Conservation (phyloP, 2,113 vertebrate species). For the Anarhynchus alexandrinus region DNA sequence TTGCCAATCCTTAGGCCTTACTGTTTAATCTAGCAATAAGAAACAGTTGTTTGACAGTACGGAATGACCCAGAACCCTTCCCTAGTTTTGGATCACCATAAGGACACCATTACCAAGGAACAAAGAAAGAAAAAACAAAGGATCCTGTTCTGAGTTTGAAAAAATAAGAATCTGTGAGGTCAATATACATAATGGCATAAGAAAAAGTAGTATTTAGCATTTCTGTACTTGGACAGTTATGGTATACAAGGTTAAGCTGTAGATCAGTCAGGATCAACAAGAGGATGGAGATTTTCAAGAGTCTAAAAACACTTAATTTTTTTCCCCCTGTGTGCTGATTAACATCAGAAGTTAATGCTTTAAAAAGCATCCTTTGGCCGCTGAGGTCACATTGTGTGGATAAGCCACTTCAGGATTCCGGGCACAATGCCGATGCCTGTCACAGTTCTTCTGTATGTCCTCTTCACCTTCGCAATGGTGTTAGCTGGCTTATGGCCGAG, state of each 20-base stretch:
- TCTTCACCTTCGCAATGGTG: background rate
- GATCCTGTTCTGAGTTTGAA: background rate
- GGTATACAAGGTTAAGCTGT: background rate
- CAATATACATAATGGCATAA: background rate
- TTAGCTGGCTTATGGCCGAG: background rate
- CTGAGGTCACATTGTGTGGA: background rate
- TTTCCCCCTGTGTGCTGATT: background rate
- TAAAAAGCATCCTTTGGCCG: background rate
- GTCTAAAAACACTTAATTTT: background rate
- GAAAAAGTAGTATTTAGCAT: background rate
- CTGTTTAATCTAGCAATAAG: background rate
- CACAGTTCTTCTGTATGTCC: background rate
- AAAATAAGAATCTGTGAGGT: background rate
- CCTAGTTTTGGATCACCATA: background rate
- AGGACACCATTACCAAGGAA: background rate
- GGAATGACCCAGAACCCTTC: background rate
- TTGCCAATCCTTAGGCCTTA: background rate
- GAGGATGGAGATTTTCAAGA: background rate
- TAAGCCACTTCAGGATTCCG: background rate
- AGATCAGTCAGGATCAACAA: background rate
- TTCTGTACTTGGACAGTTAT: background rate
- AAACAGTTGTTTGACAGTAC: background rate
- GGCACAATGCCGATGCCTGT: rapidly evolving
- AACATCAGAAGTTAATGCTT: background rate
- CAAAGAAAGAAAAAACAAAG: background rate